These are phyloP conservation scores for Chunga burmeisteri DNA, from an alignment of 2,113 vertebrate species.

Conservation along the genomic window DNA sequence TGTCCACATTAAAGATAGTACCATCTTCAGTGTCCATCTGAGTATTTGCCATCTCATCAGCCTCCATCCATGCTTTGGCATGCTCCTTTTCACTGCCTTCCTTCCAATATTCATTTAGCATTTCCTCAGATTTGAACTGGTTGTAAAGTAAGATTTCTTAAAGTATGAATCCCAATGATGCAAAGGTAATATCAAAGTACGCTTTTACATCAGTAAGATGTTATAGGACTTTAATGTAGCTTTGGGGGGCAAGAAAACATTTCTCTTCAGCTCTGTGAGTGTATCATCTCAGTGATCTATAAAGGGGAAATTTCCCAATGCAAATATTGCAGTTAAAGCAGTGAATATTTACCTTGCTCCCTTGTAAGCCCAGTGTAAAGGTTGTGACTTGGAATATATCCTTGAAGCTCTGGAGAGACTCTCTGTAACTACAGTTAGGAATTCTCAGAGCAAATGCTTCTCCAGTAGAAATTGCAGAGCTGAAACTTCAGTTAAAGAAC, in stretches of 20 bases:
- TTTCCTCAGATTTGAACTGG: not conserved
- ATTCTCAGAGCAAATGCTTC: not conserved
- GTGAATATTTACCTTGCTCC: not conserved
- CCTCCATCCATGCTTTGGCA: not conserved
- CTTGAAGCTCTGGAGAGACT: not conserved
- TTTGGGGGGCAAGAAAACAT: fast-evolving
- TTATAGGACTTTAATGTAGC: not conserved
- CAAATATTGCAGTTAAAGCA: not conserved
- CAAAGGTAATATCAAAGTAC: not conserved
- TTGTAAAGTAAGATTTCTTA: not conserved
- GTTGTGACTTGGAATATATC: not conserved
- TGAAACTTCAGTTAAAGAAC: not conserved
- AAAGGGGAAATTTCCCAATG: not conserved
- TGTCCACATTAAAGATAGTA: not conserved
- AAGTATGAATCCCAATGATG: not conserved
- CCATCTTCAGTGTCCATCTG: not conserved
- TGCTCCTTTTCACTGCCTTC: not conserved
- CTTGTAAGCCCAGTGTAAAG: not conserved
- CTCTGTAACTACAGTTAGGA: not conserved
- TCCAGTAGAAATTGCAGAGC: not conserved
- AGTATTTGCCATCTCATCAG: not conserved
- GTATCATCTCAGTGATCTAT: not conserved
- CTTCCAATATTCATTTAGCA: not conserved
- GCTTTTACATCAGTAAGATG: not conserved
- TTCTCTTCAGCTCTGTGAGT: not conserved